phyloP scores from a whole-genome alignment of 2,113 vertebrate genomes.

The Pseudorasbora parva region DNA sequence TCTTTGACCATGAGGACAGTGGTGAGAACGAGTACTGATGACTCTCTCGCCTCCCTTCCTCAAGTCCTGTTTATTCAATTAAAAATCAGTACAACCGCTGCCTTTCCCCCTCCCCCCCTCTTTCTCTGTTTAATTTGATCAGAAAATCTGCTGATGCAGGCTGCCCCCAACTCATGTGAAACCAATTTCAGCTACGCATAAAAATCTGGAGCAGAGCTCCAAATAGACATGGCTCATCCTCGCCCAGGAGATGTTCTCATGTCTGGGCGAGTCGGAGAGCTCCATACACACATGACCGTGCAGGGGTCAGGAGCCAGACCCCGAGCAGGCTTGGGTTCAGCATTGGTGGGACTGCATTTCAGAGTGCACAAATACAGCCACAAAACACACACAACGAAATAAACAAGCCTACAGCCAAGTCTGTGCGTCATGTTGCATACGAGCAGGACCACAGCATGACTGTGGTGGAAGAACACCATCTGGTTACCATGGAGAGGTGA shows the following conservation, averaged over 20 bases:
- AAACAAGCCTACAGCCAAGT: slow-evolving; percentile 46
- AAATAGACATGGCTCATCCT: slow-evolving; percentile 59
- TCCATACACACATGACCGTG: background rate
- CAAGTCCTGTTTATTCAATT: slow-evolving; percentile 79
- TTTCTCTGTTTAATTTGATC: slow-evolving; percentile 82
- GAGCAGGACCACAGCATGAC: slow-evolving; percentile 44
- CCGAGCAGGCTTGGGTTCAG: background rate
- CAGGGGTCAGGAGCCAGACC: background rate
- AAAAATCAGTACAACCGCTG: slow-evolving; percentile 80
- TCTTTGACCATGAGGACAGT: slow-evolving; percentile 44
- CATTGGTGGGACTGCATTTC: background rate
- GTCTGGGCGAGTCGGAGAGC: slow-evolving; percentile 10
- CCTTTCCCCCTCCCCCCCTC: slow-evolving; percentile 59
- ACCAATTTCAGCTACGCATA: slow-evolving; percentile 80
- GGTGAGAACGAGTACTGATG: slow-evolving; percentile 59
- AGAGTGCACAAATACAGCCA: slow-evolving; percentile 7
- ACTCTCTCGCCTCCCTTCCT: slow-evolving; percentile 57
- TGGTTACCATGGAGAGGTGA: slow-evolving; percentile 45
- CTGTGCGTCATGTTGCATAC: slow-evolving; percentile 39
- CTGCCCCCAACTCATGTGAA: slow-evolving; percentile 84
- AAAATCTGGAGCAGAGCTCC: slow-evolving; percentile 59
- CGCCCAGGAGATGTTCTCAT: slow-evolving; percentile 44
- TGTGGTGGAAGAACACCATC: slow-evolving; percentile 47
- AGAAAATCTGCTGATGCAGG: slow-evolving; percentile 83
- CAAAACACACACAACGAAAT: slow-evolving; percentile 21